Conservation (phyloP, 2,797 vertebrate genomes). For the Lagorchestes hirsutus region DNA sequence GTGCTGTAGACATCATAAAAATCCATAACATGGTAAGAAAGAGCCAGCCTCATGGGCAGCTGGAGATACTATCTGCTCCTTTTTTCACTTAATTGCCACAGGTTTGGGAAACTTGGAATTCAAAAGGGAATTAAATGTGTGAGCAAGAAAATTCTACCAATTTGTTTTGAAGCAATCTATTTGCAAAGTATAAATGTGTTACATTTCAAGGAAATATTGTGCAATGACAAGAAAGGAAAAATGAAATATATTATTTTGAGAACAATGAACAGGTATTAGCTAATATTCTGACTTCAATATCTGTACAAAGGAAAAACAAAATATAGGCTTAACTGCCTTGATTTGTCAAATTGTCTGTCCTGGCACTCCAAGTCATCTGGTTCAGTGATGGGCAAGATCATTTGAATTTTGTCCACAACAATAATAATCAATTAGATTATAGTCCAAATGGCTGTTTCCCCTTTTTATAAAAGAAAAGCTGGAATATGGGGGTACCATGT, state of each 20-base stretch:
- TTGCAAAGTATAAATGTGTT: conserved; percentile 61
- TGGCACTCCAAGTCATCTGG: conserved; percentile 65
- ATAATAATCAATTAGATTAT: conserved; percentile 54
- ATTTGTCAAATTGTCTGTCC: conserved; percentile 72
- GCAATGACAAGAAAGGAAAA: conserved; percentile 62
- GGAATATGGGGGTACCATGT: background rate
- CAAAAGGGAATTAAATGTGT: conserved; percentile 69
- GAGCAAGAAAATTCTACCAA: conserved; percentile 69
- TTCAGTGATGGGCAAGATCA: conserved; percentile 70
- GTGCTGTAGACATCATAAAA: conserved; percentile 68
- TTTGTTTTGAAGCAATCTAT: conserved; percentile 68
- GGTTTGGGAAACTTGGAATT: conserved; percentile 67
- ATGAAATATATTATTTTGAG: conserved; percentile 59
- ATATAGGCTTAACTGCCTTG: conserved; percentile 69
- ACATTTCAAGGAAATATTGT: conserved; percentile 34
- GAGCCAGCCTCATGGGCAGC: conserved; percentile 24
- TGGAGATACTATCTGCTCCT: background rate
- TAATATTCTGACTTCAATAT: conserved; percentile 35
- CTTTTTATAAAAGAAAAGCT: conserved; percentile 66
- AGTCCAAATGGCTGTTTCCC: conserved; percentile 73
- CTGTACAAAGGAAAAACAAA: conserved; percentile 65
- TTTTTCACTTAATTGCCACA: conserved; percentile 55
- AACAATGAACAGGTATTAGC: conserved; percentile 70
- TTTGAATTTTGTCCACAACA: conserved; percentile 71
- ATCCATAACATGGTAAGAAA: conserved; percentile 55